phyloP scores from a whole-genome alignment of 1,140 invertebrate genomes.

The Cecropterus lyciades region DNA sequence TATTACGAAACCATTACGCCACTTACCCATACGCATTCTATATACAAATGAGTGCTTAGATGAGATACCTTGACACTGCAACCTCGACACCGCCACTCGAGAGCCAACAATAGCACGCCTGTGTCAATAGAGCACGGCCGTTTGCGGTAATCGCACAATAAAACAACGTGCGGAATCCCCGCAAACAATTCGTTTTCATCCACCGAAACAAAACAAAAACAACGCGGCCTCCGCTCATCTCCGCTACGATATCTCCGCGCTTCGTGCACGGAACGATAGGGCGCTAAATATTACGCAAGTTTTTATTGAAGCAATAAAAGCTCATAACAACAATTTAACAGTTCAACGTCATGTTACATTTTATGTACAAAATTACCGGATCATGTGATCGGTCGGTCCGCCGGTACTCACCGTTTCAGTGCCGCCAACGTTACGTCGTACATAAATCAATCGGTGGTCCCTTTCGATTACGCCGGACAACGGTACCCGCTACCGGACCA shows the following conservation, averaged over 20 bases:
- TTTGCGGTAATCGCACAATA: slow-evolving; percentile 60
- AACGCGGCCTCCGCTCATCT: slow-evolving; percentile 27
- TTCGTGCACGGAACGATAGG: slow-evolving; percentile 9
- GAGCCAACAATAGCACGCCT: slow-evolving; percentile 57
- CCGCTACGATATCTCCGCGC: slow-evolving; percentile 25
- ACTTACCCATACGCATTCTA: slow-evolving; percentile 43
- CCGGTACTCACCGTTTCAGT: slow-evolving; percentile 69
- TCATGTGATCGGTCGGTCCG: slow-evolving; percentile 32
- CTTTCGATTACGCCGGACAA: slow-evolving; percentile 53
- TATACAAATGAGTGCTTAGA: slow-evolving; percentile 48
- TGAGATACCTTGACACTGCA: slow-evolving; percentile 68
- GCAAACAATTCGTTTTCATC: slow-evolving; percentile 48
- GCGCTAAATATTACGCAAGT: slow-evolving; percentile 33
- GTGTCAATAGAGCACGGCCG: slow-evolving; percentile 67
- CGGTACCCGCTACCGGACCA: slow-evolving; percentile 55
- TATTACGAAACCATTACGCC: slow-evolving; percentile 30
- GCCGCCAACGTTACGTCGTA: slow-evolving; percentile 45
- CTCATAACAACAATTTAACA: slow-evolving; percentile 40
- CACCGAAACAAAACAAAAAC: slow-evolving; percentile 56
- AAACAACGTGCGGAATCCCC: slow-evolving; percentile 52
- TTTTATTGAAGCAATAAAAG: slow-evolving; percentile 41
- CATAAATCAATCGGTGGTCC: slow-evolving; percentile 65
- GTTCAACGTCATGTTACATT: slow-evolving; percentile 34
- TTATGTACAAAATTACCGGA: slow-evolving; percentile 31
- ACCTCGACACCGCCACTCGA: slow-evolving; percentile 55